These are phyloP conservation scores for Malurus elegans DNA, from an alignment of 2,113 vertebrate species.

Conservation along the genomic window DNA sequence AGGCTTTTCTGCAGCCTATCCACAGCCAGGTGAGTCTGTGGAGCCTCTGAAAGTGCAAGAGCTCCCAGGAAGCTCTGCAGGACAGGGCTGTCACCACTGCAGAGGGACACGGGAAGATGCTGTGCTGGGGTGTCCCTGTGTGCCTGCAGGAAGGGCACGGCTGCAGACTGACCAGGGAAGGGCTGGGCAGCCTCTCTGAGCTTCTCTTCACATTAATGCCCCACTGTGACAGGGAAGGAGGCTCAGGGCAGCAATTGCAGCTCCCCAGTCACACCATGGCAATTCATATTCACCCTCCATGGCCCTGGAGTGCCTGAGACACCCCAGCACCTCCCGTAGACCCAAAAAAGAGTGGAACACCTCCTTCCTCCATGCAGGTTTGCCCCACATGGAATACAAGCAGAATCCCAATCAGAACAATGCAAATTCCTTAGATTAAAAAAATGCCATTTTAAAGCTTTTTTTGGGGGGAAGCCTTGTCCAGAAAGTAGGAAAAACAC, in stretches of 20 bases:
- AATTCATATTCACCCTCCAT: not conserved
- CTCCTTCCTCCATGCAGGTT: not conserved
- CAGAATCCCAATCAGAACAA: not conserved
- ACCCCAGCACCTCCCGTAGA: not conserved
- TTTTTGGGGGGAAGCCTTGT: not conserved
- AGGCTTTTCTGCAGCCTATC: not conserved
- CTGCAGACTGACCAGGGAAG: not conserved
- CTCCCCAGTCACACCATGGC: not conserved
- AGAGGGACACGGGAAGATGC: not conserved
- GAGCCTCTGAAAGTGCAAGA: not conserved
- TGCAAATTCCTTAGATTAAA: not conserved
- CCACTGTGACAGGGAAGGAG: not conserved
- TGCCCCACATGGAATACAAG: not conserved
- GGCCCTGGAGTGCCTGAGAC: not conserved
- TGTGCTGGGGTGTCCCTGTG: not conserved
- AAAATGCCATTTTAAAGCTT: not conserved
- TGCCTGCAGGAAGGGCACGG: not conserved
- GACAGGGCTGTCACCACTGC: not conserved
- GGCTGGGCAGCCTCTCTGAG: not conserved
- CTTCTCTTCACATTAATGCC: not conserved
- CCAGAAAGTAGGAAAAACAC: not conserved
- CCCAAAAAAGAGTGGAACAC: not conserved
- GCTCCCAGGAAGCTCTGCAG: rapidly evolving
- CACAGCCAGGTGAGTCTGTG: not conserved
- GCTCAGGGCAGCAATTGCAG: not conserved